These are phyloP conservation scores for Sphinx pinastri DNA, from an alignment of 2,888 invertebrate species.

Conservation along the genomic window DNA sequence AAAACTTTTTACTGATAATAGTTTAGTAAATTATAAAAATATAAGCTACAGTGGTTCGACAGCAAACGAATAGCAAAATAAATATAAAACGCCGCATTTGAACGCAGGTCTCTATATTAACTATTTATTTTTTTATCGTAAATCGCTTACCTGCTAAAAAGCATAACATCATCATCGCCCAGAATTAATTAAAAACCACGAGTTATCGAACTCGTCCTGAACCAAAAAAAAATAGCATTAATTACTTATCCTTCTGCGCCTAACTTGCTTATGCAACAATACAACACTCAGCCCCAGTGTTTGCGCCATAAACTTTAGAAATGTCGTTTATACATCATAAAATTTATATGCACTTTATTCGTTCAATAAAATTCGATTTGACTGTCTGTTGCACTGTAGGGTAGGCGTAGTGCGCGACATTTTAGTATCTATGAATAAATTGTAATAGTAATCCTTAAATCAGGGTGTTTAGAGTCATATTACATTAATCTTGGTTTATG, in stretches of 20 bases:
- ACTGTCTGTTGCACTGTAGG: conserved; percentile 42
- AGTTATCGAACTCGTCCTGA: no score
- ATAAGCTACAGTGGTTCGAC: no score
- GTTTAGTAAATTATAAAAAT: no score
- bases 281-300: conserved; percentile 59
- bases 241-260: conserved; percentile 18
- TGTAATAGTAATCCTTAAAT: conserved; percentile 20
- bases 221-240: conserved; percentile 27
- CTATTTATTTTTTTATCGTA: no score
- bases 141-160: no score
- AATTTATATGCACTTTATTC: conserved; percentile 82
- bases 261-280: conserved; percentile 10
- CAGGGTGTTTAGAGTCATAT: neutral
- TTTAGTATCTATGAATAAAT: conserved; percentile 35
- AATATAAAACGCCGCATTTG: no score
- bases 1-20: no score
- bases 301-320: conserved; percentile 74
- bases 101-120: no score
- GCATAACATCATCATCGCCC: no score
- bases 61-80: no score
- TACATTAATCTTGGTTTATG: no score
- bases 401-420: conserved; percentile 8
- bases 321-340: conserved; percentile 81
- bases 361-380: conserved; percentile 78
- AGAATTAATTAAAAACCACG: no score